Conservation (phyloP, 2,888 invertebrate genomes). For the Pediacus dermestoides region DNA sequence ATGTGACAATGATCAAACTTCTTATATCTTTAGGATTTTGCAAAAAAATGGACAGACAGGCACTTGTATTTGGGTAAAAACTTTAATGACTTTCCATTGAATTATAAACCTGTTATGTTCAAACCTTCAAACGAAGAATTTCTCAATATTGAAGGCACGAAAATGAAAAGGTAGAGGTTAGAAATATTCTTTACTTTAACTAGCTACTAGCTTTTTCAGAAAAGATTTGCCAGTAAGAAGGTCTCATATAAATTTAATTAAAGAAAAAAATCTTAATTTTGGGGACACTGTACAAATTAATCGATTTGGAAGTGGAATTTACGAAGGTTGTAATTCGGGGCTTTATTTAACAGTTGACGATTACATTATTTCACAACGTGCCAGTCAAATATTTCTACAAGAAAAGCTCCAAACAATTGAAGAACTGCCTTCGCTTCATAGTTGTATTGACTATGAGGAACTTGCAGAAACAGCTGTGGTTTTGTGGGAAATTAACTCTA, state of each 20-base stretch:
- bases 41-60: slow-evolving; percentile 54
- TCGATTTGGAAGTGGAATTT: slow-evolving; percentile 51
- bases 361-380: slow-evolving; percentile 29
- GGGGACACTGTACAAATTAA: slow-evolving; percentile 31
- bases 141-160: too few relatives aligned
- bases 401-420: slow-evolving; percentile 14
- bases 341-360: slow-evolving; percentile 46
- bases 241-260: slow-evolving; percentile 7
- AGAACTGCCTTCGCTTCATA: slow-evolving; percentile 6
- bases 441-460: slow-evolving; percentile 19
- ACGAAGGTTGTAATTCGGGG: slow-evolving; percentile 50
- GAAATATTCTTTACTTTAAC: too few relatives aligned
- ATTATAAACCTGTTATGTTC: slow-evolving; percentile 44
- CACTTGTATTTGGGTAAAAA: slow-evolving; percentile 56
- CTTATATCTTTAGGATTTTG: slow-evolving; percentile 26
- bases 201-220: too few relatives aligned
- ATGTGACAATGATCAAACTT: slow-evolving; percentile 18
- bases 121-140: slow-evolving; percentile 41
- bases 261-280: slow-evolving; percentile 6
- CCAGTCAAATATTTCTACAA: slow-evolving; percentile 17
- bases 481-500: slow-evolving; percentile 40
- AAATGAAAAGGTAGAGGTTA: too few relatives aligned
- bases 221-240: too few relatives aligned
- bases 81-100: slow-evolving; percentile 44
- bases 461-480: slow-evolving; percentile 39